A percentile compares a stretch with the other conserved stretches of the same genome.
These are phyloP conservation scores for Hirtodrosophila histrioides DNA, from an alignment of 2,888 invertebrate genomes.

Conservation along the genomic window DNA sequence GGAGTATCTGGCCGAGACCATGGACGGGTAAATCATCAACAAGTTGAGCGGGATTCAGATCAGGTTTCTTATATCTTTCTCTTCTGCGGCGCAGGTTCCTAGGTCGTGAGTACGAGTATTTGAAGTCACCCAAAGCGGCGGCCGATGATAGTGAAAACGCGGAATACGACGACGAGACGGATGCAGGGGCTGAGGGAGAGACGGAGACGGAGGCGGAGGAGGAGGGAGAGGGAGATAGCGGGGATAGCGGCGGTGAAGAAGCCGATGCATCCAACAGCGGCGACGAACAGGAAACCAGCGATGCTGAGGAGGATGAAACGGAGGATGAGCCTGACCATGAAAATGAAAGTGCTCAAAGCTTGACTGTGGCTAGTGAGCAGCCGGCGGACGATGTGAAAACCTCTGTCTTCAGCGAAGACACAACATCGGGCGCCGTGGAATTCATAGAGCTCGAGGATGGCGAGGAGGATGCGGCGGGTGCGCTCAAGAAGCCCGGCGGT, in stretches of 20 bases:
- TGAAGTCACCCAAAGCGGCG: constrained; percentile 57
- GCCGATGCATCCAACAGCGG: constrained; percentile 17
- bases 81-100: constrained; percentile 69
- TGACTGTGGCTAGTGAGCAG: constrained; percentile 10
- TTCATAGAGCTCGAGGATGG: constrained; percentile 80
- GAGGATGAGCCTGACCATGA: constrained; percentile 36
- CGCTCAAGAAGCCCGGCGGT: constrained; percentile 66
- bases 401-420: constrained; percentile 50
- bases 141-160: constrained; percentile 85
- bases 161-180: constrained; percentile 81
- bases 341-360: constrained; percentile 46
- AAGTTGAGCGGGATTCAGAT: constrained; percentile 5
- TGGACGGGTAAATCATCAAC: constrained; percentile 82
- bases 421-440: constrained; percentile 67
- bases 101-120: constrained; percentile 81
- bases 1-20: constrained; percentile 81
- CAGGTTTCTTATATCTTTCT: too few species aligned
- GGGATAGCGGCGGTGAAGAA: constrained; percentile 59
- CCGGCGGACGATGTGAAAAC: constrained; percentile 47
- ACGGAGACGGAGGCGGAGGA: constrained; percentile 66
- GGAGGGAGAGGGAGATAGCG: constrained; percentile 31
- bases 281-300: constrained; percentile 81
- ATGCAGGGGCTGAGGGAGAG: constrained; percentile 79
- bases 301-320: constrained; percentile 77
- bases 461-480: constrained; percentile 42